Conservation (phyloP, 2,888 invertebrate species). For the Ceramica pisi region DNA sequence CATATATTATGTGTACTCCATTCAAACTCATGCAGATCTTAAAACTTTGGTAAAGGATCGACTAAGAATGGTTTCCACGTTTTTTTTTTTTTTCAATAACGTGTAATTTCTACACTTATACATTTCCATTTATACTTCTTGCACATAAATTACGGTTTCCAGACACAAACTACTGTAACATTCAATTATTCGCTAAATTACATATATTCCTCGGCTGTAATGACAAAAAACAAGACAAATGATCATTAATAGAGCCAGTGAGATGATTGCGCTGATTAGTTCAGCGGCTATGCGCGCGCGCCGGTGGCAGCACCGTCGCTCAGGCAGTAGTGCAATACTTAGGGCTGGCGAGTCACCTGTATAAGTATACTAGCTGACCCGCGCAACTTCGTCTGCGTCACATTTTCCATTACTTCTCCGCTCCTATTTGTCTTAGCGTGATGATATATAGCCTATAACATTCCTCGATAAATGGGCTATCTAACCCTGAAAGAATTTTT, state of each 20-base stretch:
- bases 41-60: neutral
- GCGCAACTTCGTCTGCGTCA: too few species aligned
- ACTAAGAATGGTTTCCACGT: too few species aligned
- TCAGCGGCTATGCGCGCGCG: constrained; percentile 58
- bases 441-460: too few species aligned
- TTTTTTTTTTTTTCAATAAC: neutral
- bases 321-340: constrained; percentile 31
- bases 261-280: constrained; percentile 64
- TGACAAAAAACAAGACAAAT: constrained; percentile 60
- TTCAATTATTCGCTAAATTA: constrained; percentile 62
- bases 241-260: constrained; percentile 59
- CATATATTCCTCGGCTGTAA: constrained; percentile 48
- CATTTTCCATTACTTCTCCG: too few species aligned
- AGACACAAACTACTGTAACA: constrained; percentile 45
- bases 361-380: too few species aligned
- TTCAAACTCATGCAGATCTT: neutral
- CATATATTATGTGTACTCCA: neutral
- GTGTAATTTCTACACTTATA: neutral
- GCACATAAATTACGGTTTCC: constrained; percentile 18
- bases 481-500: too few species aligned
- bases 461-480: too few species aligned
- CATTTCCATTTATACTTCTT: constrained; percentile 19
- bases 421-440: too few species aligned
- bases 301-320: constrained; percentile 61
- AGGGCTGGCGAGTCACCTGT: constrained; percentile 42